Evolutionary conservation across 2,797 vertebrate genomes (phyloP).

Genomic region (Cirrhinus mrigala): DNA sequence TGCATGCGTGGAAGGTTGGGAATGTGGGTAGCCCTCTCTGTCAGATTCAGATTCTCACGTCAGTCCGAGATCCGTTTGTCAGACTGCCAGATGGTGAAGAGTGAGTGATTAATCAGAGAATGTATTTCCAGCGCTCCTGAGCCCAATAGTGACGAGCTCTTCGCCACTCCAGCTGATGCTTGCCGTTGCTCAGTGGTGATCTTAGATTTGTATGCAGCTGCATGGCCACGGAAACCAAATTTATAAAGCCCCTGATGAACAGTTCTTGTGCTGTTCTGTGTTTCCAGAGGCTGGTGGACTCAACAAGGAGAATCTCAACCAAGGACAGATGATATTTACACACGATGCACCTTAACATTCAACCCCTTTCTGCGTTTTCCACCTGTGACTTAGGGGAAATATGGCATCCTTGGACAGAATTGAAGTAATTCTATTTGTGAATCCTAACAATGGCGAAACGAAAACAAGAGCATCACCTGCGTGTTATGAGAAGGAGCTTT

Average conservation of each 20-base stretch:
- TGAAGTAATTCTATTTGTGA: conserved; percentile 22
- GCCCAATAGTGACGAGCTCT: conserved; percentile 28
- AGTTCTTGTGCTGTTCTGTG: conserved; percentile 16
- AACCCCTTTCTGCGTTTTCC: not conserved
- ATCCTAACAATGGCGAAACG: not conserved
- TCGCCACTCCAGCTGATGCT: conserved; percentile 43
- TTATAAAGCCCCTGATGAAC: conserved; percentile 28
- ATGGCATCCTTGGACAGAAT: not conserved
- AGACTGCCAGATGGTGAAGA: conserved; percentile 50
- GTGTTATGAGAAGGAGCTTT: conserved; percentile 26
- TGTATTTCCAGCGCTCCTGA: conserved; percentile 35
- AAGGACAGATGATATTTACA: conserved; percentile 24
- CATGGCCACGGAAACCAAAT: conserved; percentile 41
- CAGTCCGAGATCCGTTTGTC: conserved; percentile 46
- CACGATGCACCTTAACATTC: conserved; percentile 13
- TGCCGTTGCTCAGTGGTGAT: conserved; percentile 20
- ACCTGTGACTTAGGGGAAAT: not conserved
- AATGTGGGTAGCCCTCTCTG: conserved; percentile 22
- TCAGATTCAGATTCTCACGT: conserved; percentile 37
- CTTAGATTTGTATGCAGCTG: conserved; percentile 50
- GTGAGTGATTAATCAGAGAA: conserved; percentile 43
- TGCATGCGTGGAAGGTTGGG: conserved; percentile 29
- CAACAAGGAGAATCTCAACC: conserved; percentile 5
- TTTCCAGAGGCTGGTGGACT: conserved; percentile 23
- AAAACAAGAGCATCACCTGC: conserved; percentile 23